A percentile compares a stretch with the other conserved stretches of the same genome.
Conservation (phyloP, 2,113 vertebrate genomes). For the Oryzias curvinotus region DNA sequence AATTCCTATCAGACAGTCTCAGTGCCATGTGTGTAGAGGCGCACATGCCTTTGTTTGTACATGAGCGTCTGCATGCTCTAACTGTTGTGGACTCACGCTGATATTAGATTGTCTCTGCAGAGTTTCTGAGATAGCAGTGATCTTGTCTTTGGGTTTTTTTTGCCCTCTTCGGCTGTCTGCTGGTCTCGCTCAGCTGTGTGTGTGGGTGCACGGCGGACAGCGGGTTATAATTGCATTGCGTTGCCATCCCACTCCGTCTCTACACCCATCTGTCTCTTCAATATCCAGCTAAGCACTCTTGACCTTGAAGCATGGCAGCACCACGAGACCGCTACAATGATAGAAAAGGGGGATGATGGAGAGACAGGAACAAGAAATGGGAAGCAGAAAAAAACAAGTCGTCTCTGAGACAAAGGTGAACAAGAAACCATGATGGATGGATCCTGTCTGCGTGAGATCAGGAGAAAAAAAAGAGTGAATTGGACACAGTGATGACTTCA, state of each 20-base stretch:
- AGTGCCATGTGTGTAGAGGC: conserved; percentile 20
- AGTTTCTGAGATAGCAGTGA: conserved; percentile 49
- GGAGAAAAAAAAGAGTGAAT: conserved; percentile 33
- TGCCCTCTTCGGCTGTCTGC: conserved; percentile 24
- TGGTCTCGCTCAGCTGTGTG: conserved; percentile 15
- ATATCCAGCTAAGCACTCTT: conserved; percentile 74
- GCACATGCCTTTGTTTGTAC: conserved; percentile 46
- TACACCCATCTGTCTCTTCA: conserved; percentile 70
- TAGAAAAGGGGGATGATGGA: conserved; percentile 24
- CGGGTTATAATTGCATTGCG: conserved; percentile 66
- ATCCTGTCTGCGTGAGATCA: conserved; percentile 7
- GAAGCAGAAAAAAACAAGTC: conserved; percentile 52
- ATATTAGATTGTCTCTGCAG: conserved; percentile 58
- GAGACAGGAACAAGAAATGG: conserved; percentile 30
- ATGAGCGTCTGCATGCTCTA: conserved; percentile 18
- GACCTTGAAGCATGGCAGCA: conserved; percentile 68
- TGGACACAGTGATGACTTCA: conserved; percentile 49
- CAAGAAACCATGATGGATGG: conserved; percentile 62
- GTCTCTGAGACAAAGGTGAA: conserved; percentile 64
- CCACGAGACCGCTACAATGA: conserved; percentile 31
- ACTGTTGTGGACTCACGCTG: conserved; percentile 60
- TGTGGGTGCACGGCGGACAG: conserved; percentile 37
- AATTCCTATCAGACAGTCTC: conserved; percentile 69
- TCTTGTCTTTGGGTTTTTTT: conserved; percentile 50
- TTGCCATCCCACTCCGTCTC: conserved; percentile 60